phyloP scores from a whole-genome alignment of 2,888 invertebrate species.

The Drosophila conformis region DNA sequence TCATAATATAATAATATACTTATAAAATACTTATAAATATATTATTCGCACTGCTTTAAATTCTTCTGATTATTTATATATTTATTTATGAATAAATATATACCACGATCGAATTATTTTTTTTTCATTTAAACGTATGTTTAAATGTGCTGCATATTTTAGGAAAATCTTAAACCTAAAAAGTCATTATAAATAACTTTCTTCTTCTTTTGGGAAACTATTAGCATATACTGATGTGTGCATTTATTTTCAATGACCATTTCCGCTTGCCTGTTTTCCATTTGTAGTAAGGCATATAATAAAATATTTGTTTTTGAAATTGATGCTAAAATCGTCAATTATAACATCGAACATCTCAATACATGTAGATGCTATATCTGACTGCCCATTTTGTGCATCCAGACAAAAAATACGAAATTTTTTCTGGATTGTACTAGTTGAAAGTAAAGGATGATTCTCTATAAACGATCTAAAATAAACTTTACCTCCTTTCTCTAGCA shows the following conservation, averaged over 20 bases:
- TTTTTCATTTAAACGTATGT: not conserved
- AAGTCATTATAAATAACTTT: not conserved
- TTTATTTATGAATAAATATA: not conserved
- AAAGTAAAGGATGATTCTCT: not conserved
- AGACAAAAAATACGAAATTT: not conserved
- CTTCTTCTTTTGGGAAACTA: too few species aligned
- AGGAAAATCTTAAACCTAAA: not conserved
- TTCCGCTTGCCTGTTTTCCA: too few species aligned
- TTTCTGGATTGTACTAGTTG: not conserved
- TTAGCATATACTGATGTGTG: too few species aligned
- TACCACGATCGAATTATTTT: not conserved
- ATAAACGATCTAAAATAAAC: not conserved
- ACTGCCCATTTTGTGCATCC: not conserved
- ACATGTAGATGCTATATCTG: not conserved
- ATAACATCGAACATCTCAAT: not conserved
- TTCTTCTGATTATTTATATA: not conserved
- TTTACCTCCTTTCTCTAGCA: not conserved
- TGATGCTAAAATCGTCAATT: not conserved
- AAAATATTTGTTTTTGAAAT: not conserved
- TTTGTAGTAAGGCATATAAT: not conserved
- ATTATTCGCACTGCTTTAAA: not conserved
- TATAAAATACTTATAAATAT: not conserved
- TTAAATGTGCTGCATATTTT: not conserved
- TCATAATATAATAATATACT: not conserved
- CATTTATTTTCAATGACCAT: too few species aligned